Base-by-base conservation (phyloP, 2,113 vertebrate species). In the Pygoscelis antarcticus region DNA sequence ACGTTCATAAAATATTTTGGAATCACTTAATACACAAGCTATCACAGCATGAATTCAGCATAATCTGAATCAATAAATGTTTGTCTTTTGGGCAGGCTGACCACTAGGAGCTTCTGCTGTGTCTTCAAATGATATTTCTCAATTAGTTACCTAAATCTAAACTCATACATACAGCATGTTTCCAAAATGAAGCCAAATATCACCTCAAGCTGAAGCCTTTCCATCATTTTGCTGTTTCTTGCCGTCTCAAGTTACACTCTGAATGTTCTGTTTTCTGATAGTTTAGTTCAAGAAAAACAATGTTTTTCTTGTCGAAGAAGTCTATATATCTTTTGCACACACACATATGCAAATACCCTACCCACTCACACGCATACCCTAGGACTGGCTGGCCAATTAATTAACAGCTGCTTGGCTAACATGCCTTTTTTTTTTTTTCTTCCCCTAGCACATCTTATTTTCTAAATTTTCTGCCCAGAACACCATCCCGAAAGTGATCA, bases 91-190 rank as follows among this genome's bases (percentile, higher is more conserved):
- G 61, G 16, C 29, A 66, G 62, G 29, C n/a, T 90, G 71, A 47
- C 10, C 32, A 9, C 29, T 11, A 82, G 74, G 81, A 88, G 13
- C 13, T 86, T 66, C 49, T 65, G 44, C 36, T 90, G 30, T 29
- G 46, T 4, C 40, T 78, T 55, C 54, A 58, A 66, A 18, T 25
- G 26, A 12, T 23, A 32, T 23, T 27, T 65, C 44, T 44, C 26
- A 52, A 10, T 15, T 16, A 46, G 13, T 76, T 30, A 9, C 20
- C 57, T 16, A 46, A 83, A 83, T 7, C 40, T 64, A 21, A 25
- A 47, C 23, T 47, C 5, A 0, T 9, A 36, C 16, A 9, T 11
- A 5, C 4, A 52, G 19, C 9, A 0, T 1, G 7, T 42, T 85
- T 57, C 26, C 16, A 80, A 42, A 75, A 26, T 1, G 16, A 92